Evolutionary conservation across 2,113 vertebrate genomes (phyloP).

Genomic region (zebrafish (Danio rerio)): DNA sequence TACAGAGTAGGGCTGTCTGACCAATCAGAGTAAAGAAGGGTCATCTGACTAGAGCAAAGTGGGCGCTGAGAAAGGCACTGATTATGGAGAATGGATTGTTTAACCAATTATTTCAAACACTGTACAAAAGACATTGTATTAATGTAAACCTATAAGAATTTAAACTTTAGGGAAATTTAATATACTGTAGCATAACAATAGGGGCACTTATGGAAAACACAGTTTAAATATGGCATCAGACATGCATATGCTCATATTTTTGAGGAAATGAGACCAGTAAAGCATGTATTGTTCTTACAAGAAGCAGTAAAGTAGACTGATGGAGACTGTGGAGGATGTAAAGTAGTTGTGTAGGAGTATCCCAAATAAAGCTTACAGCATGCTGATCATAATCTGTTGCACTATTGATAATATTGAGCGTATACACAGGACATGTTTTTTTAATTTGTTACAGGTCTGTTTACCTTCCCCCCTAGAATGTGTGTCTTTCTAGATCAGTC

Average conservation of each 20-base stretch:
- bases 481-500: background rate
- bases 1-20: too few relatives aligned
- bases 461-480: background rate
- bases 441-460: too few relatives aligned
- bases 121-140: too few relatives aligned
- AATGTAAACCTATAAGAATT: too few relatives aligned
- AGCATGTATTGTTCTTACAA: background rate
- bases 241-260: slow-evolving; percentile 71
- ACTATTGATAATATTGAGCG: background rate
- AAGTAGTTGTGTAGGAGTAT: slow-evolving; percentile 56
- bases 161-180: too few relatives aligned
- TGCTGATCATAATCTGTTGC: background rate
- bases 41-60: too few relatives aligned
- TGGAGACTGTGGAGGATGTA: slow-evolving; percentile 37
- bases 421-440: slow-evolving; percentile 12
- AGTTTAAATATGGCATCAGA: slow-evolving; percentile 69
- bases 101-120: too few relatives aligned
- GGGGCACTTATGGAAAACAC: slow-evolving; percentile 64
- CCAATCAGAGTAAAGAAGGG: too few relatives aligned
- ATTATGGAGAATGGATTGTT: too few relatives aligned
- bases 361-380: slow-evolving; percentile 60
- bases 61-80: too few relatives aligned
- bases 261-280: slow-evolving; percentile 7
- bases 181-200: too few relatives aligned
- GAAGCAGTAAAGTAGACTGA: too few relatives aligned